A percentile compares a stretch with the other conserved stretches of the same genome.
These are phyloP conservation scores for Lasioglossum albipes DNA, from an alignment of 1,140 invertebrate genomes.

Conservation along the genomic window DNA sequence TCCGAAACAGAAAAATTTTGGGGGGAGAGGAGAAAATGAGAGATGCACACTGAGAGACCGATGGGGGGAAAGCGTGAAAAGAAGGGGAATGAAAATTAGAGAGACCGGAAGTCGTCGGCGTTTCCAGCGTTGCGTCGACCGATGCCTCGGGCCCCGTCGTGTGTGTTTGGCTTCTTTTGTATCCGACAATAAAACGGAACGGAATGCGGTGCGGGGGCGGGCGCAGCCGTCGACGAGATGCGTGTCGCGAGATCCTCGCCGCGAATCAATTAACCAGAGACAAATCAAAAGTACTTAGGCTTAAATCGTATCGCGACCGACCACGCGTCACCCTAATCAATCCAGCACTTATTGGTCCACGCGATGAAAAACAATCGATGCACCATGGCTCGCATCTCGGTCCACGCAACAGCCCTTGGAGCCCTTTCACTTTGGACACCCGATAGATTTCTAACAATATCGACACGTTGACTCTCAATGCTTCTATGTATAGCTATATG, in stretches of 20 bases:
- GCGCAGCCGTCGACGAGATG: too few relatives aligned
- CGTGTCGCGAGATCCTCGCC: neutral
- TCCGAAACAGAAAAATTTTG: neutral
- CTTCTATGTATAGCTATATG: too few relatives aligned
- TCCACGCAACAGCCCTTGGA: neutral
- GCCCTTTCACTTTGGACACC: too few relatives aligned
- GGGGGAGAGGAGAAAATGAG: neutral
- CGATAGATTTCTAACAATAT: too few relatives aligned
- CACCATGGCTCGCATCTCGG: slow-evolving; percentile 9
- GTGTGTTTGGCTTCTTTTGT: slow-evolving; percentile 20
- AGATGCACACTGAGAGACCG: slow-evolving; percentile 3
- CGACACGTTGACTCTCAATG: too few relatives aligned
- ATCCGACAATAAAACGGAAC: slow-evolving; percentile 34
- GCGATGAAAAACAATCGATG: slow-evolving; percentile 7
- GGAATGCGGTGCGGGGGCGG: neutral
- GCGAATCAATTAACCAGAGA: slow-evolving; percentile 44
- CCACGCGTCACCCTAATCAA: neutral
- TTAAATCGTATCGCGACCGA: slow-evolving; percentile 19
- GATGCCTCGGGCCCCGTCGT: neutral
- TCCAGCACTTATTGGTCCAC: neutral
- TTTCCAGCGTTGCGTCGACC: slow-evolving; percentile 21
- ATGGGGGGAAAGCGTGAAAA: neutral
- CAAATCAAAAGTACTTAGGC: slow-evolving; percentile 46
- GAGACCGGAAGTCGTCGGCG: neutral
- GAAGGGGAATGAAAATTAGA: neutral